Base-by-base conservation (phyloP, 2,888 invertebrate species). In the Idaea dimidiata region DNA sequence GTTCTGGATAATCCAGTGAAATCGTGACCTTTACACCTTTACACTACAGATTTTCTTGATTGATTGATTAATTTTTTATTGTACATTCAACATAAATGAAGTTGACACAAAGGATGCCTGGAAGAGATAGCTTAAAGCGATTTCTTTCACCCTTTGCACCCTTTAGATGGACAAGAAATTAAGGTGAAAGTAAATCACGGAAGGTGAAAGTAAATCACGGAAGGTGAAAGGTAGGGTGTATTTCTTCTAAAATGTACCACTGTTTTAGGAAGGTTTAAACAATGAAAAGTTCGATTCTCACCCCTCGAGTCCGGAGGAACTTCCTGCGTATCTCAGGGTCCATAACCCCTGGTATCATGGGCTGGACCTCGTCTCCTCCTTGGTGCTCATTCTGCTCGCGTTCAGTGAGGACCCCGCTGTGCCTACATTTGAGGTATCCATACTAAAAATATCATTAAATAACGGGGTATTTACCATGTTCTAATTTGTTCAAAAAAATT, bases 251-350 rank as follows among this genome's bases (percentile, higher is more conserved):
- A 43, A 8, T 43, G 62, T 69, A 24, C 43, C 43, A 43, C 10
- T 43, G 43, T 88, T 89, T 58, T 86, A 97, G 96, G 97, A 97
- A 94, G 97, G 97, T 43, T 94, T 95, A 82, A 97, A 97, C 84
- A 98, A 97, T 87, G 97, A 97, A 84, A 97, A 97, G 85, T 97
- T 97, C 81, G 96, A 96, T 83, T 97, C 97, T 0, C 97, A 97
- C 83, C 97, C 97, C 0, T 94, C 95, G 58, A 95, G 96, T 79
- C 96, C 96, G 0, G 95, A 96, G 75, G 96, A 97, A 78, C 87
- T 97, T 66, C 97, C 97, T 6, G 97, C 97, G 0, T 98, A 97
- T 87, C 93, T 97, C 55, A 91, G 97, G 61, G 97, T 97, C 0
- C 97, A 98, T 86, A 97, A 97, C 81, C 94, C 94, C 63, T 97